A percentile compares a stretch with the other conserved stretches of the same genome.
Evolutionary conservation across 2,113 vertebrate genomes (phyloP).

Genomic region (Pitta sordida): DNA sequence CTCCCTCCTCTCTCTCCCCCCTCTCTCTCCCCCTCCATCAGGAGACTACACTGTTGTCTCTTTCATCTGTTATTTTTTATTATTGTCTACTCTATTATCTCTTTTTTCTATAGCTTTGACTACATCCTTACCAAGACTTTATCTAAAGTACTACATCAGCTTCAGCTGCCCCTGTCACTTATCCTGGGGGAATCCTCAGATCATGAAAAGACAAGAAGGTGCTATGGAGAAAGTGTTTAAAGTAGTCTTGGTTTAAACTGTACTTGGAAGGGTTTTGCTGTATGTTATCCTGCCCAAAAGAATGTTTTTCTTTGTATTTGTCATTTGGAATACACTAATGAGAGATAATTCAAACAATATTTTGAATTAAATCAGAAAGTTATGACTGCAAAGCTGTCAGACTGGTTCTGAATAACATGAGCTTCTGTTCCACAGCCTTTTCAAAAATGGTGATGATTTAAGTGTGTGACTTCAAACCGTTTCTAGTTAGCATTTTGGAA

Average conservation of each 20-base stretch:
- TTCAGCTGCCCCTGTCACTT: background rate
- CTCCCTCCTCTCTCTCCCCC: background rate
- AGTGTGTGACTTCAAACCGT: background rate
- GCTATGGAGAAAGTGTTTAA: background rate
- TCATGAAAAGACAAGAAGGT: background rate
- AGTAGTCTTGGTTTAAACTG: background rate
- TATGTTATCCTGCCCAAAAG: background rate
- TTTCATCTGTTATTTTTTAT: background rate
- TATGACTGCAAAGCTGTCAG: background rate
- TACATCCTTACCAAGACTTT: background rate
- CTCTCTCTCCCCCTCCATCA: no score
- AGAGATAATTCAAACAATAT: constrained; percentile 9
- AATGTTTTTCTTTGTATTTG: constrained; percentile 7
- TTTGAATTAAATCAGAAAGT: constrained; percentile 28
- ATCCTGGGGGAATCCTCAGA: background rate
- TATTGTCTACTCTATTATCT: background rate
- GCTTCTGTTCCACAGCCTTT: constrained; percentile 13
- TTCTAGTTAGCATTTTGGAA: constrained; percentile 5
- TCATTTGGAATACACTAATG: background rate
- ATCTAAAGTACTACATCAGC: background rate
- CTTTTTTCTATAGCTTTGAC: background rate
- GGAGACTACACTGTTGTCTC: background rate
- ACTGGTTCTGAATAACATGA: constrained; percentile 44
- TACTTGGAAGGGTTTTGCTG: background rate
- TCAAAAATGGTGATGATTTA: background rate